phyloP scores from a whole-genome alignment of 2,113 vertebrate genomes.

The Brachyhypopomus occidentalis region DNA sequence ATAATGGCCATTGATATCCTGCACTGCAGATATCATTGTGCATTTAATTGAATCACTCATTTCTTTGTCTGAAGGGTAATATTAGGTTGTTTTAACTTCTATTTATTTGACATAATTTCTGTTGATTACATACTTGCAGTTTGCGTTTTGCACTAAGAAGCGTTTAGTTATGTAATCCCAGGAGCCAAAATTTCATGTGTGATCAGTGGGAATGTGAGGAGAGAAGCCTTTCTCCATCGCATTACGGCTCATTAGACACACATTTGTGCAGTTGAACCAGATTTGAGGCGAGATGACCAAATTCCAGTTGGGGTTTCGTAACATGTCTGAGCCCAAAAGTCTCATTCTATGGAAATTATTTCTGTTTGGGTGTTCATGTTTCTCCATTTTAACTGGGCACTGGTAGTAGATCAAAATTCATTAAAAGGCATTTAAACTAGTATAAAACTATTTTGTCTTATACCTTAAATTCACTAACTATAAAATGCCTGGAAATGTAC shows the following conservation, averaged over 20 bases:
- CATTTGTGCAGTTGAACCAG: not conserved
- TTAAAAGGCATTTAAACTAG: no score
- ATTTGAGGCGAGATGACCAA: not conserved
- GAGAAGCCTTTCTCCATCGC: not conserved
- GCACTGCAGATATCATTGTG: not conserved
- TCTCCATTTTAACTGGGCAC: no score
- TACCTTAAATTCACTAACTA: no score
- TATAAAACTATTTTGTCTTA: no score
- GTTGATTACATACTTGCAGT: constrained; percentile 23
- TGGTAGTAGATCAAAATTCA: no score
- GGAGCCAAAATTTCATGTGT: not conserved
- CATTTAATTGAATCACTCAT: not conserved
- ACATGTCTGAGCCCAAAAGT: not conserved
- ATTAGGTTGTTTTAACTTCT: constrained; percentile 34
- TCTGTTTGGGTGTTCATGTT: no score
- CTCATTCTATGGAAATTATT: no score
- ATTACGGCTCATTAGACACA: not conserved
- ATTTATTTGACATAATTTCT: constrained; percentile 46
- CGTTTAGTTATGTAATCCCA: not conserved
- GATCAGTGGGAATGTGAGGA: not conserved
- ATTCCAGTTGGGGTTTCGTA: not conserved
- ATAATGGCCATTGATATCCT: not conserved
- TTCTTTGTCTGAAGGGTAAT: not conserved
- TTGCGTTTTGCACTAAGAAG: constrained; percentile 23
- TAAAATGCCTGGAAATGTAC: no score